Evolutionary conservation across 1,140 invertebrate genomes (phyloP), one percentile per base, ranked within the genome.

Genomic region (Lethrus apterus): DNA sequence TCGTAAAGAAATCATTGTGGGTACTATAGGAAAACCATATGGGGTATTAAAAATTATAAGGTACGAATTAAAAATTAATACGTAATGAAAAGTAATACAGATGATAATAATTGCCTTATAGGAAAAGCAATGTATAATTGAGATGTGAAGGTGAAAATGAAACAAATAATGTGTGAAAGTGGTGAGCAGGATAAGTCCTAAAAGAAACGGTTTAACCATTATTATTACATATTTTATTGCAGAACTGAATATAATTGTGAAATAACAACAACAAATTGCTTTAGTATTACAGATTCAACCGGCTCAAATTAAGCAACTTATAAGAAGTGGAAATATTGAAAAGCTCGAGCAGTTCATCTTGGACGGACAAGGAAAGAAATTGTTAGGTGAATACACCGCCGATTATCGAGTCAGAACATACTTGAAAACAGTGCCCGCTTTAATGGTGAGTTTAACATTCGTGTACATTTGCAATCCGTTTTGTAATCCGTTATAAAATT

Each of bases 301-400:
- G 2, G 72, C 72, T 4, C 71, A 75, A 24, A 65, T 86, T 7
- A 81, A 78, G 47, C 74, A 78, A 59, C 83, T 83, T 77, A 71
- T 86, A 11, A 72, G 79, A 21, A 74, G 74, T 19, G 86, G 86
- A 2, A 81, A 84, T 40, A 66, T 86, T 9, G 79, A 84, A 29
- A 86, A 82, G 57, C 67, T 91, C 46, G 84, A 89, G 69, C 75
- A 85, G 57, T 69, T 84, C 0, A 79, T 89, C 1, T 64, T 89
- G 7, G 83, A 86, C 49, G 87, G 87, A 1, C 83, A 86, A 66
- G 86, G 86, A 15, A 74, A 75, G 23, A 74, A 82, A 51, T 65
- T 89, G 14, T 60, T 88, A 30, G 77, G 78, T 8, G 80, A 84
- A 62, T 72, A 78, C 31, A 78, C 80, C 0, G 69, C 75, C 0